phyloP scores from a whole-genome alignment of 2,113 vertebrate species.

The Tyto alba region DNA sequence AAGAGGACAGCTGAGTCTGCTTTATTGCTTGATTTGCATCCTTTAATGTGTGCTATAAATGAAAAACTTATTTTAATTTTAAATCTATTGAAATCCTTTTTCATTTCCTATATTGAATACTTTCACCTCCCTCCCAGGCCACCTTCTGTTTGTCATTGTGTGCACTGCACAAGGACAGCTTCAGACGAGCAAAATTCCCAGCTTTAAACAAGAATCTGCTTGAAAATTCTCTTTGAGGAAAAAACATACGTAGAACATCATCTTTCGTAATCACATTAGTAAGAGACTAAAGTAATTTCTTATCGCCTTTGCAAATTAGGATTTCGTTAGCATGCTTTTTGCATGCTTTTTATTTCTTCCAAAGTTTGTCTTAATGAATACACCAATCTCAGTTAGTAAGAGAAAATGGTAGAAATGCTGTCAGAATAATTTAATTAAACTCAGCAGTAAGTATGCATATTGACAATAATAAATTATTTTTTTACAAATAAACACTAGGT shows the following conservation, averaged over 20 bases:
- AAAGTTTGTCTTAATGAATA: constrained; percentile 50
- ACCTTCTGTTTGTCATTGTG: constrained; percentile 56
- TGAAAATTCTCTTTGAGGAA: constrained; percentile 61
- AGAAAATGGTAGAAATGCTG: constrained; percentile 33
- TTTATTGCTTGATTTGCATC: background rate
- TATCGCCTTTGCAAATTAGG: constrained; percentile 60
- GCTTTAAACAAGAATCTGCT: constrained; percentile 55
- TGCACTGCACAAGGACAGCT: constrained; percentile 55
- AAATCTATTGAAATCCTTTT: background rate
- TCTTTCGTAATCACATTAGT: constrained; percentile 54
- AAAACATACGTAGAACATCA: constrained; percentile 36
- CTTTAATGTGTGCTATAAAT: background rate
- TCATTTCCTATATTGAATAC: background rate
- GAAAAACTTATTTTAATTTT: background rate
- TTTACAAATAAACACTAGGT: background rate
- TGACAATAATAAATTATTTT: constrained; percentile 2
- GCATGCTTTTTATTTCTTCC: constrained; percentile 40
- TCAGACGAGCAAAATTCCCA: constrained; percentile 43
- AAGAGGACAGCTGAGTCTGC: background rate
- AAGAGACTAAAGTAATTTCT: constrained; percentile 45
- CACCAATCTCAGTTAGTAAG: constrained; percentile 23
- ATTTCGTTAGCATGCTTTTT: constrained; percentile 37
- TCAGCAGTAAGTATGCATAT: background rate
- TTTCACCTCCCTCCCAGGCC: background rate
- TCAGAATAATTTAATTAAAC: constrained; percentile 49